Evolutionary conservation across 2,888 invertebrate genomes (phyloP).

Genomic region (Phoronis australis): DNA sequence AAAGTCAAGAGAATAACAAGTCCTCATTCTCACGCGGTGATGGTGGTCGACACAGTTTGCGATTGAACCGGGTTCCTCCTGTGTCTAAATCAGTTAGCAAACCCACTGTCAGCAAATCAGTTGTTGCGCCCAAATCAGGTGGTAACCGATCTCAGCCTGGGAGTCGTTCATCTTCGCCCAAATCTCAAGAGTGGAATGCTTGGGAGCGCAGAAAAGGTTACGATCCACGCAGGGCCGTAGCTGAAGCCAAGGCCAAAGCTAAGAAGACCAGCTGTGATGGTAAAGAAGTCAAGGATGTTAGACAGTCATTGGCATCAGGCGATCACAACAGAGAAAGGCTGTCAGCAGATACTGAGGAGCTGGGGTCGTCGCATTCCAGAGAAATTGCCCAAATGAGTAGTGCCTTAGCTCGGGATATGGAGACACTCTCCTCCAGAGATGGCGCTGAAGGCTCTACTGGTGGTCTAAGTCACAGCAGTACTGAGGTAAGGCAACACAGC

Average conservation of each 20-base stretch:
- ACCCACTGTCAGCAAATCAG: neutral
- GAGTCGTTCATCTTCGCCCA: conserved; percentile 35
- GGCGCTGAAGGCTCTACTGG: no score
- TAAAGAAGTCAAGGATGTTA: no score
- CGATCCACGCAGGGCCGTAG: conserved; percentile 90
- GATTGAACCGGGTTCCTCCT: conserved; percentile 1
- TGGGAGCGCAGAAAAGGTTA: conserved; percentile 94
- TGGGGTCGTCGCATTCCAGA: no score
- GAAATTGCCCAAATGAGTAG: no score
- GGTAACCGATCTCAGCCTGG: conserved; percentile 21
- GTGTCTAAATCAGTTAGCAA: neutral
- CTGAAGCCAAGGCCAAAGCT: conserved; percentile 61
- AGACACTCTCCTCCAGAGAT: no score
- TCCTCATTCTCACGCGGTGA: conserved; percentile 19
- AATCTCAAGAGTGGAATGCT: conserved; percentile 75
- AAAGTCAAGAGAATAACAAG: conserved; percentile 24
- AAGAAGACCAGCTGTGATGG: no score
- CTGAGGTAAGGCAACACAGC: no score
- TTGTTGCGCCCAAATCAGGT: conserved; percentile 14
- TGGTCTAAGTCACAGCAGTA: no score
- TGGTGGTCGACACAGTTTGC: conserved; percentile 32
- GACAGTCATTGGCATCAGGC: no score
- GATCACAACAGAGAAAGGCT: no score
- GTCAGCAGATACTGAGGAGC: no score
- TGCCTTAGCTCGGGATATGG: no score